Base-by-base conservation (phyloP, 1,140 invertebrate species). In the Pinna nobilis region DNA sequence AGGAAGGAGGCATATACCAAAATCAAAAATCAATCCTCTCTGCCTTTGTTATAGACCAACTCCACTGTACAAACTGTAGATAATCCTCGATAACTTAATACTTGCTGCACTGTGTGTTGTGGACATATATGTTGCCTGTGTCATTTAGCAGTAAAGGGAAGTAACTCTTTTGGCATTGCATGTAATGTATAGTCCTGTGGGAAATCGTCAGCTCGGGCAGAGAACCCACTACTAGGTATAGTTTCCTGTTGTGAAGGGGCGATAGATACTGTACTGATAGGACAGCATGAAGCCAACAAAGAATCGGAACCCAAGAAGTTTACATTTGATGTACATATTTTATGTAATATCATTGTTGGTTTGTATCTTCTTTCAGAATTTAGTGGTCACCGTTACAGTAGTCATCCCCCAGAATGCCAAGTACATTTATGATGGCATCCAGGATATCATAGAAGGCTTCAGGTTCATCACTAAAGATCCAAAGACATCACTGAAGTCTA, bases 381-480 rank as follows among this genome's bases (percentile, higher is more conserved):
- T 66, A 6, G 30, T 66, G n/a, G 74, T 77, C 23, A 64, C 71
- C 7, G 50, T 76, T 3, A 81, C 79, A 1, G 47, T 81, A 13
- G 68, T 73, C 15, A 67, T 81, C 13, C 79, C 79, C 13, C 51
- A 72, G 7, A 63, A 68, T 11, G 72, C 53, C 2, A 74, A 68
- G 59, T 37, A 71, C 33, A 72, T 77, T 4, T 72, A 55, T n/a
- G 44, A 64, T 4, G 55, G 64, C 4, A 74, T 79, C 3, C 33
- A 76, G 13, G 59, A 68, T 51, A 74, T 79, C 25, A 69, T 81
- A 39, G 67, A 81, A 15, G 71, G 66, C 15, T 59, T 79, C 37
- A 63, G 72, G 13, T 33, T 65, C 23, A 63, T 81, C 35, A 69
- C 68, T 6, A 79, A 60, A n/a, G 67, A 77, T 50, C 79, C 79